Evolutionary conservation across 2,797 vertebrate species (phyloP).

Genomic region (Rallus crepitans): DNA sequence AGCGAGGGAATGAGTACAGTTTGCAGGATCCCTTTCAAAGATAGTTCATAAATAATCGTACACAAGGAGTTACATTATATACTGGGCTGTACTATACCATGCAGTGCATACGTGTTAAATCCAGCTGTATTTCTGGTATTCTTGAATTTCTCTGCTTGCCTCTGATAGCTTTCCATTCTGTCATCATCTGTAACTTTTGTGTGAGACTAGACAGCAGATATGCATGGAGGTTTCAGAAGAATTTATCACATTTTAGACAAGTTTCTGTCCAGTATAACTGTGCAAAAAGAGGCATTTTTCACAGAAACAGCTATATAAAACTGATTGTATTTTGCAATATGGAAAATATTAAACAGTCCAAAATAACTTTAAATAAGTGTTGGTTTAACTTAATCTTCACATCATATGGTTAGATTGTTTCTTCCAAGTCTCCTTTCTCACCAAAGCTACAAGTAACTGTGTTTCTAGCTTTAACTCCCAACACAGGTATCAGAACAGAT

Average conservation of each 20-base stretch:
- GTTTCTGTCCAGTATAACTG: not conserved
- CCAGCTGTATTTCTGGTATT: not conserved
- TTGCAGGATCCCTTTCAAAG: not conserved
- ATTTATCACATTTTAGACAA: not conserved
- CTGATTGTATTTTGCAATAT: not conserved
- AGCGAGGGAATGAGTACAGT: not conserved
- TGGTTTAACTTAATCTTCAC: not conserved
- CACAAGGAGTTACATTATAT: not conserved
- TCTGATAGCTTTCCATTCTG: not conserved
- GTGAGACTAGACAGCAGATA: not conserved
- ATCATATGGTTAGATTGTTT: not conserved
- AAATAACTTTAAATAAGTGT: not conserved
- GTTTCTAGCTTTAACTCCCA: not conserved
- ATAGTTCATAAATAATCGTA: not conserved
- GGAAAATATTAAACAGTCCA: conserved; percentile 8
- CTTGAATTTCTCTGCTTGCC: not conserved
- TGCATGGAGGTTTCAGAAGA: not conserved
- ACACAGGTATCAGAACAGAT: not conserved
- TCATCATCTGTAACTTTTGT: not conserved
- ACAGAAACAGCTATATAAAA: not conserved
- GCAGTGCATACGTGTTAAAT: not conserved
- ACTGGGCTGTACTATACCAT: not conserved
- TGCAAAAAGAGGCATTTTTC: not conserved
- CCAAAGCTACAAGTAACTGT: not conserved
- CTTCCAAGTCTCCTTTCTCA: not conserved